Conservation (phyloP, 1,140 invertebrate genomes). For the Gonatopus flavifemur region DNA sequence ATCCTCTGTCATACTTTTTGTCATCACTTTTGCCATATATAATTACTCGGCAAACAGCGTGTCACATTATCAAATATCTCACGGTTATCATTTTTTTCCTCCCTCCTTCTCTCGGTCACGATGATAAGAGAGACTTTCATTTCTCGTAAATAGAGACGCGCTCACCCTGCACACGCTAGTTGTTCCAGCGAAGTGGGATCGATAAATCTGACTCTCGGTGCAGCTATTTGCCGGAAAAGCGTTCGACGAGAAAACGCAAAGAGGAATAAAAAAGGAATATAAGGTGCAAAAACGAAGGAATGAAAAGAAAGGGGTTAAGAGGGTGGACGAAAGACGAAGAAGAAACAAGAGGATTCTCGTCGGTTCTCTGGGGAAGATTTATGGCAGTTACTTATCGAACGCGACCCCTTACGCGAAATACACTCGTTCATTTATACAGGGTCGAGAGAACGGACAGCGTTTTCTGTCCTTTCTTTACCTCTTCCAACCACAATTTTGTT, state of each 20-base stretch:
- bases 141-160: constrained; percentile 20
- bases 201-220: constrained; percentile 28
- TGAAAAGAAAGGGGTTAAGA: neutral
- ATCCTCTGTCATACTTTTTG: constrained; percentile 16
- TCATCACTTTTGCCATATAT: too few species aligned
- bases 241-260: constrained; percentile 29
- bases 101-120: neutral
- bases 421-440: constrained; percentile 17
- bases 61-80: too few species aligned
- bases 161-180: constrained; percentile 6
- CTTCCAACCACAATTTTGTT: too few species aligned
- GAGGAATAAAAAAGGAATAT: constrained; percentile 7
- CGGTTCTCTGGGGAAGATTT: constrained; percentile 22
- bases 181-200: constrained; percentile 25
- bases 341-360: constrained; percentile 25
- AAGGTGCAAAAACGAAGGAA: neutral
- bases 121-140: constrained; percentile 5
- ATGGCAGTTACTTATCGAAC: constrained; percentile 27
- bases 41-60: too few species aligned
- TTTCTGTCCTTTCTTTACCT: neutral
- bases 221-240: constrained; percentile 29
- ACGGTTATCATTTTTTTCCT: too few species aligned
- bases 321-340: neutral
- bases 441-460: constrained; percentile 3
- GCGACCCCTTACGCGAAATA: constrained; percentile 12